These are phyloP conservation scores for Tribolium freemani DNA, from an alignment of 2,888 invertebrate genomes.

Conservation along the genomic window DNA sequence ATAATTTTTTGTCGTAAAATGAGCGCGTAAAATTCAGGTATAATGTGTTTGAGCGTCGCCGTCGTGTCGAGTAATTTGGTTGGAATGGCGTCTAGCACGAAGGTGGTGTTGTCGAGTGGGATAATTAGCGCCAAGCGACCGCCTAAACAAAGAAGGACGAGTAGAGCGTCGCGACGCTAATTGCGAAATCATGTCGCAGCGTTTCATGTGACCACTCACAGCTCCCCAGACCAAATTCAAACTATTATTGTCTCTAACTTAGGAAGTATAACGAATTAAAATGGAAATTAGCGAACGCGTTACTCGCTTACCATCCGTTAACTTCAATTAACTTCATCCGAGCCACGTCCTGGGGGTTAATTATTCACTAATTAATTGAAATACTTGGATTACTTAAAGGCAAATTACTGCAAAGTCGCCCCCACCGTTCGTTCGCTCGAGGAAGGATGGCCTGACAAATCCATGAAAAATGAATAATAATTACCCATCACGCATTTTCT, in stretches of 20 bases:
- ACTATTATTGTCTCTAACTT: slow-evolving; percentile 56
- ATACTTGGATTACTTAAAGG: slow-evolving; percentile 48
- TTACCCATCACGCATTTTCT: slow-evolving; percentile 59
- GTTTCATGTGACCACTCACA: slow-evolving; percentile 55
- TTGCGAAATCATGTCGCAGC: slow-evolving; percentile 56
- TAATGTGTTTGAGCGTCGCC: not conserved
- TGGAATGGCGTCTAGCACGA: slow-evolving; percentile 21
- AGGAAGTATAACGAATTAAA: slow-evolving; percentile 43
- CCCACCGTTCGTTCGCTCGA: not conserved
- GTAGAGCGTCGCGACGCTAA: slow-evolving; percentile 50
- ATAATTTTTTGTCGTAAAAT: no score
- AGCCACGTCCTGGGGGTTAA: slow-evolving; percentile 55
- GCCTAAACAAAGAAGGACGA: slow-evolving; percentile 44
- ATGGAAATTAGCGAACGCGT: slow-evolving; percentile 44
- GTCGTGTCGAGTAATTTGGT: not conserved
- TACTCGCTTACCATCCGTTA: slow-evolving; percentile 47
- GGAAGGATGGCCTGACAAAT: slow-evolving; percentile 52
- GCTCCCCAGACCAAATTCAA: slow-evolving; percentile 55
- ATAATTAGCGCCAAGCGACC: slow-evolving; percentile 36
- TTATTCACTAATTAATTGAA: slow-evolving; percentile 60
- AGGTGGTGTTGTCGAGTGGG: slow-evolving; percentile 29
- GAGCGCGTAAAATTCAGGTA: no score
- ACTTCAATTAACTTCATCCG: slow-evolving; percentile 58
- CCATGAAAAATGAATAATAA: slow-evolving; percentile 50
- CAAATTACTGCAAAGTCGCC: slow-evolving; percentile 17